Evolutionary conservation across 2,113 vertebrate genomes (phyloP).

Genomic region (Tragelaphus imberbis): DNA sequence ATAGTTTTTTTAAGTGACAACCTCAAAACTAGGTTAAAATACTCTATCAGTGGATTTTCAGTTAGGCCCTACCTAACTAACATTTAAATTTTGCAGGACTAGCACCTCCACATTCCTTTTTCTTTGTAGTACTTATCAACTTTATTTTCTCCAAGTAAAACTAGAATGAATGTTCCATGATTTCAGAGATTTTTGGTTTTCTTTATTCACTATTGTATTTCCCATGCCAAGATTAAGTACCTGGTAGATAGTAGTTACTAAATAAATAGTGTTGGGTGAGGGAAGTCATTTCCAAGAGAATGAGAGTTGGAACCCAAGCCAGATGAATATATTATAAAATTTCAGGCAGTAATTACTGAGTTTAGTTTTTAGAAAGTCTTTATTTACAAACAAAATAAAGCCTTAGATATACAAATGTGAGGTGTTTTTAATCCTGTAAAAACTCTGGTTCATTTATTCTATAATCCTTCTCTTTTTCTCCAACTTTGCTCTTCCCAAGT

Average conservation of each 20-base stretch:
- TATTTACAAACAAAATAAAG: neutral
- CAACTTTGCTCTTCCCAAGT: neutral
- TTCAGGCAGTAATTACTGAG: neutral
- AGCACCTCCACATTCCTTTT: neutral
- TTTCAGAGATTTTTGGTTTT: slow-evolving; percentile 2
- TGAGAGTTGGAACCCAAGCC: neutral
- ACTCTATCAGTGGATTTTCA: slow-evolving; percentile 13
- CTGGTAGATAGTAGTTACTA: neutral
- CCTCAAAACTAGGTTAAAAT: slow-evolving; percentile 41
- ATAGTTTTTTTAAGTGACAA: slow-evolving; percentile 48
- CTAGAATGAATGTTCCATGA: neutral
- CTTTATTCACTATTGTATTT: neutral
- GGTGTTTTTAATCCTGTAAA: neutral
- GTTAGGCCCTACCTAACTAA: neutral
- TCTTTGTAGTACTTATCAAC: neutral
- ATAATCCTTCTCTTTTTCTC: neutral
- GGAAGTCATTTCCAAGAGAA: neutral
- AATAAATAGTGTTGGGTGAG: neutral
- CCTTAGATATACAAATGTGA: neutral
- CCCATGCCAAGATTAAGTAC: neutral
- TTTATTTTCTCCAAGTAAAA: neutral
- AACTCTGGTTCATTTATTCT: neutral
- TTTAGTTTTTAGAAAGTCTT: slow-evolving; percentile 4
- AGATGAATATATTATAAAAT: neutral
- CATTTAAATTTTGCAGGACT: neutral